Conservation (phyloP, 2,888 invertebrate species). For the Euphydryas editha region DNA sequence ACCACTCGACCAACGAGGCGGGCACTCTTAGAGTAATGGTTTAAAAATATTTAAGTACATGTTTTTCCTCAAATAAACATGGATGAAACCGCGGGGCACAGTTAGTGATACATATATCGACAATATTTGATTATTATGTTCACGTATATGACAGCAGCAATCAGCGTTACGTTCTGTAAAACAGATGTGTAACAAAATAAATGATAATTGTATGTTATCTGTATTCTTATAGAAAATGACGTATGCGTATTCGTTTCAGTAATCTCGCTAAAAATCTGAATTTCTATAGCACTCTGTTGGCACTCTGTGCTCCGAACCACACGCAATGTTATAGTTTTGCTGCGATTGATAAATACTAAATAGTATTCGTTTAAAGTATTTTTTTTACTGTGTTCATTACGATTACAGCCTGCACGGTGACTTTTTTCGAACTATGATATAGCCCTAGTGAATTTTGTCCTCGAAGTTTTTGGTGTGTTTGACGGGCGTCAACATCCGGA, state of each 20-base stretch:
- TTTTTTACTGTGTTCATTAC: constrained; percentile 54
- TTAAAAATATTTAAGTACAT: too few species aligned
- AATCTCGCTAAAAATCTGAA: constrained; percentile 17
- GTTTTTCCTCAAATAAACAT: too few species aligned
- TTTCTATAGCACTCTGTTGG: constrained; percentile 32
- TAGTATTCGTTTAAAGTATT: constrained; percentile 62
- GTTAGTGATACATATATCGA: not conserved
- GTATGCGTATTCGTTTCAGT: constrained; percentile 14
- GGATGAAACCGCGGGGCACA: too few species aligned
- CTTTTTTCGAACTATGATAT: constrained; percentile 37
- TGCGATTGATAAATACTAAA: constrained; percentile 50
- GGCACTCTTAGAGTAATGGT: too few species aligned
- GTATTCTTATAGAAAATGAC: constrained; percentile 12
- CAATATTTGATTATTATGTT: not conserved
- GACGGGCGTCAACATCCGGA: constrained; percentile 61
- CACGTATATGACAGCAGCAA: not conserved
- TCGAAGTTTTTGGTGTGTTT: constrained; percentile 49
- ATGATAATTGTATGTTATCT: constrained; percentile 1
- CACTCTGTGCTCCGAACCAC: constrained; percentile 38
- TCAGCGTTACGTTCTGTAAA: not conserved
- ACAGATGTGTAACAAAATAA: not conserved
- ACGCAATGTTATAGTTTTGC: constrained; percentile 37
- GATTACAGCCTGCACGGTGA: constrained; percentile 52
- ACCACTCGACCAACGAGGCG: too few species aligned
- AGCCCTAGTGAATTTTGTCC: constrained; percentile 46